phyloP scores from a whole-genome alignment of 2,888 invertebrate genomes.

The Eutolmus rufibarbis region DNA sequence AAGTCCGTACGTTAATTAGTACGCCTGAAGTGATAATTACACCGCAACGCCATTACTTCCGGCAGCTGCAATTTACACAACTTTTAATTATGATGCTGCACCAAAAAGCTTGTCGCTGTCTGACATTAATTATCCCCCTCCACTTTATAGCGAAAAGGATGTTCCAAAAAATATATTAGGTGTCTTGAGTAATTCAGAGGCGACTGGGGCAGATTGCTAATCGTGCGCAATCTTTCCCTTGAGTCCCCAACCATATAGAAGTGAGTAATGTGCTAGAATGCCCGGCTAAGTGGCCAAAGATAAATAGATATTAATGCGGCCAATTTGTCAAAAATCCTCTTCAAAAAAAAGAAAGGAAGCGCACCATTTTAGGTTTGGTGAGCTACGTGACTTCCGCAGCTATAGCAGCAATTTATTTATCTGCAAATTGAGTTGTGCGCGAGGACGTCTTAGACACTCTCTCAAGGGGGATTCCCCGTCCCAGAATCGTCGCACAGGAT shows the following conservation, averaged over 20 bases:
- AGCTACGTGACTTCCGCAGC: conserved; percentile 35
- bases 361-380: neutral
- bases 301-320: conserved; percentile 32
- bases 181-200: conserved; percentile 19
- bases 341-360: neutral
- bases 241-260: neutral
- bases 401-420: conserved; percentile 33
- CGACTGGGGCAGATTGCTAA: conserved; percentile 21
- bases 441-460: neutral
- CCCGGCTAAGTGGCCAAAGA: conserved; percentile 14
- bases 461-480: neutral
- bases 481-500: neutral
- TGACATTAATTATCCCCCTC: conserved; percentile 1
- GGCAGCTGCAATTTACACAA: conserved; percentile 8
- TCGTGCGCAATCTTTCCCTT: neutral
- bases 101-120: neutral
- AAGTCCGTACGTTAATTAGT: neutral
- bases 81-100: conserved; percentile 11
- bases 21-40: neutral
- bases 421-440: neutral
- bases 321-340: conserved; percentile 11
- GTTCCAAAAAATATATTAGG: neutral
- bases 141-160: neutral
- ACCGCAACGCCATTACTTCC: neutral
- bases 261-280: neutral